Evolutionary conservation across 2,113 vertebrate genomes (phyloP), one percentile per base, ranked within the genome.

Genomic region (Sceloporus undulatus): DNA sequence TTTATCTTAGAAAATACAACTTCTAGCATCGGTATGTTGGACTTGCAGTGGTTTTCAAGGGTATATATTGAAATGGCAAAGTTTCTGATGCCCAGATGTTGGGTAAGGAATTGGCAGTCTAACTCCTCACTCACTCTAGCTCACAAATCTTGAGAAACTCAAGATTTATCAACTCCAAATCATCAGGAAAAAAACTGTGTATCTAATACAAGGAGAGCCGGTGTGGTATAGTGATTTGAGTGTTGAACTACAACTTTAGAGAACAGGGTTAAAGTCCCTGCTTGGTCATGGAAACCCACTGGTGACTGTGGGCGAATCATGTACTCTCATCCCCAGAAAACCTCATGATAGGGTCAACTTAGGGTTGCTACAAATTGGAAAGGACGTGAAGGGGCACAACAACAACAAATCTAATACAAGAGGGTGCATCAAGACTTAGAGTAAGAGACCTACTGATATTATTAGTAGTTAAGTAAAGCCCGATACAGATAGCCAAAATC

Each of bases 81-180:
- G 65, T 21, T 21, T 34, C 54, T 65, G 38, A 40, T 59, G 59
- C 56, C n/a, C 18, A 81, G 19, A 14, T 75, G 70, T 48, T 48
- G 48, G 48, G 7, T 48, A 48, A 48, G 48, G 48, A 48, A 48
- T 84, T 87, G 88, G 77, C 91, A 82, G 74, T 81, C 76, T 91
- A n/a, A n/a, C 85, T 82, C 74, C 74, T 79, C 81, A 87, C 68
- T 93, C 85, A 85, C 87, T 87, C 65, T 54, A 18, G n/a, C 71
- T 85, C 29, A 70, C 85, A 54, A 90, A 89, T 59, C 70, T 87
- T 81, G 25, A 73, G 79, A 73, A 92, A 79, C 88, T 65, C 70
- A 62, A n/a, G 14, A 52, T 38, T 62, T 6, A 25, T 75, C 86
- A 16, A 62, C 59, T 18, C 13, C 59, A 62, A 62, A 62, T 62